Evolutionary conservation across 2,797 vertebrate species (phyloP).

Genomic region (Sebastes hubbsi): DNA sequence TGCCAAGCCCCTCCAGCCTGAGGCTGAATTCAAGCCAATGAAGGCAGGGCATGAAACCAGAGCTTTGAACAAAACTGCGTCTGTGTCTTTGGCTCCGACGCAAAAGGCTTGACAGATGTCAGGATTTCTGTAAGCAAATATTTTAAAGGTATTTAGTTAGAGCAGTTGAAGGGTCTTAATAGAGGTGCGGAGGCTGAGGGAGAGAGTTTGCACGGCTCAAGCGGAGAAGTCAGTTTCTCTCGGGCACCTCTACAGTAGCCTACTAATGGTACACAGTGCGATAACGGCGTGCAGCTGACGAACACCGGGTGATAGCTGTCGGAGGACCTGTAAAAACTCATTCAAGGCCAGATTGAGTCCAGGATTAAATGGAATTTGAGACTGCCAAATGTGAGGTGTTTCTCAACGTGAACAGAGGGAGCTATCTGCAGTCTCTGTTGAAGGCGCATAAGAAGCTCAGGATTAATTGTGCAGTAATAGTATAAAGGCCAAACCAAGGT

Average conservation of each 20-base stretch:
- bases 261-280: neutral
- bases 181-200: neutral
- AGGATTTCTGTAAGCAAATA: constrained; percentile 32
- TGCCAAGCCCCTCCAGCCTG: constrained; percentile 24
- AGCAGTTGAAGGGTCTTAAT: neutral
- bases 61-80: constrained; percentile 20
- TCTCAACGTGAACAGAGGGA: neutral
- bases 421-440: neutral
- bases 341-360: neutral
- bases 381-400: constrained; percentile 1
- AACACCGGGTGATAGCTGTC: neutral
- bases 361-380: constrained; percentile 25
- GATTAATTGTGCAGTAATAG: constrained; percentile 3
- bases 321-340: constrained; percentile 8
- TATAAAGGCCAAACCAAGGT: neutral
- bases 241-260: neutral
- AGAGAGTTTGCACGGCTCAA: neutral
- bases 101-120: constrained; percentile 29
- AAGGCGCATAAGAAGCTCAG: neutral
- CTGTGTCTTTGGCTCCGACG: constrained; percentile 15
- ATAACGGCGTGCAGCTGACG: constrained; percentile 10
- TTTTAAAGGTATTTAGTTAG: constrained; percentile 19
- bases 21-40: neutral
- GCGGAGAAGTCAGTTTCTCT: neutral
- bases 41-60: constrained; percentile 31